phyloP scores from a whole-genome alignment of 1,140 invertebrate genomes.

The Bombus vancouverensis region DNA sequence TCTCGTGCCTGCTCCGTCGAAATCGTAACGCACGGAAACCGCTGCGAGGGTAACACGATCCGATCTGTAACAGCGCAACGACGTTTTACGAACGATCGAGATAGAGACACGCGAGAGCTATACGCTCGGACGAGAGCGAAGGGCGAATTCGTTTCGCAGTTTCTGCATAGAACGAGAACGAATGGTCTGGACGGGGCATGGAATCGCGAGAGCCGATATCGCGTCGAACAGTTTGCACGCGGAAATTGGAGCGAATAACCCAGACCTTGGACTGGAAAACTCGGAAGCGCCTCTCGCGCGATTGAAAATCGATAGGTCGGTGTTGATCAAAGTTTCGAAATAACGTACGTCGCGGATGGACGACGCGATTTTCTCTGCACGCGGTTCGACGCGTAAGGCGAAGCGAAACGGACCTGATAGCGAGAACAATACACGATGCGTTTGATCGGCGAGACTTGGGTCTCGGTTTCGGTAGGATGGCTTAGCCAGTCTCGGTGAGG shows the following conservation, averaged over 20 bases:
- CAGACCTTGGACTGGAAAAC: slow-evolving; percentile 23
- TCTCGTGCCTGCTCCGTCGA: no score
- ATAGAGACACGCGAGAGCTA: no score
- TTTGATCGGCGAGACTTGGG: not conserved
- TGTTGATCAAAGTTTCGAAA: not conserved
- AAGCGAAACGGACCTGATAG: no score
- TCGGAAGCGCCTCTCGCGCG: not conserved
- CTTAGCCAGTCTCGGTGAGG: slow-evolving; percentile 8
- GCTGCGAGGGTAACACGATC: fast-evolving
- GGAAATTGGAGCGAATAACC: slow-evolving; percentile 35
- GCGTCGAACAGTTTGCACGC: not conserved
- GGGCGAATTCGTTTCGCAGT: not conserved
- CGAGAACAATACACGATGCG: not conserved
- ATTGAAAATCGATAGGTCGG: slow-evolving; percentile 22
- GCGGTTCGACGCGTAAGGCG: no score
- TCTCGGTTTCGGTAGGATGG: slow-evolving; percentile 16
- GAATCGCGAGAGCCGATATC: not conserved
- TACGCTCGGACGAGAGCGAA: not conserved
- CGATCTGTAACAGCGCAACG: not conserved
- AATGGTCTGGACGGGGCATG: not conserved
- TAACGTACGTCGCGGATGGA: not conserved
- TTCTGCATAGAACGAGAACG: not conserved
- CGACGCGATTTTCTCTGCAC: not conserved
- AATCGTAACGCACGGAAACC: no score
- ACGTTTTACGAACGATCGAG: not conserved